Base-by-base conservation (phyloP, 2,113 vertebrate genomes). In the Rhinoderma darwinii region DNA sequence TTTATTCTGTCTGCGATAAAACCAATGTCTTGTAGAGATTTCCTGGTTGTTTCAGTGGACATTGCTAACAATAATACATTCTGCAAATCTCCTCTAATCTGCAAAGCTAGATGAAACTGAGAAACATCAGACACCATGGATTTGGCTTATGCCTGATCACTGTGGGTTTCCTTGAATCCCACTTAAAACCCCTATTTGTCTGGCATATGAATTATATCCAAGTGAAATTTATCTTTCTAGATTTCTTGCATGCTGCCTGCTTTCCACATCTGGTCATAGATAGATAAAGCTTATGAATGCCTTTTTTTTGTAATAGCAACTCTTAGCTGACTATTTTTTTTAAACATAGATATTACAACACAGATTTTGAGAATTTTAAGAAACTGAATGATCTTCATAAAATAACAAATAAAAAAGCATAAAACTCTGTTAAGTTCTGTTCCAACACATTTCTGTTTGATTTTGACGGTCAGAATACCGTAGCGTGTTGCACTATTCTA, bases 281-380 rank as follows among this genome's bases (percentile, higher is more conserved):
- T 17, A 81, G 78, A 81, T 81, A 63, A 88, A 76, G 89, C 87
- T 81, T 91, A 92, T 86, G 73, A 90, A 8, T 76, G 88, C 43
- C 79, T 89, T 83, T 88, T n/a, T 81, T 63, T 81, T 81, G 20
- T 14, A 18, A 87, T 90, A 88, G 79, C 20, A 72, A 25, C 25
- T n/a, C n/a, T n/a, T n/a, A n/a, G 15, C 35, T 39, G 37, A 70
- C 68, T 72, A 68, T 41, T 72, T 72, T 39, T 72, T 72, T 25
- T 17, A 66, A 32, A 41, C 1, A 25, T 3, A 0, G 8, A 17
- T 25, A 35, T 41, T 41, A 32, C 37, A 70, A 1, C 37, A 15
- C 32, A 70, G 30, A 37, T 18, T 72, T 39, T 22, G 4, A 14
- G 12, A 20, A 1, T 72, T 72, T 72, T 41, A 72, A 41, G 68